A percentile compares a stretch with the other conserved stretches of the same genome.
Evolutionary conservation across 2,888 invertebrate genomes (phyloP).

Genomic region (Spilarctia lutea): DNA sequence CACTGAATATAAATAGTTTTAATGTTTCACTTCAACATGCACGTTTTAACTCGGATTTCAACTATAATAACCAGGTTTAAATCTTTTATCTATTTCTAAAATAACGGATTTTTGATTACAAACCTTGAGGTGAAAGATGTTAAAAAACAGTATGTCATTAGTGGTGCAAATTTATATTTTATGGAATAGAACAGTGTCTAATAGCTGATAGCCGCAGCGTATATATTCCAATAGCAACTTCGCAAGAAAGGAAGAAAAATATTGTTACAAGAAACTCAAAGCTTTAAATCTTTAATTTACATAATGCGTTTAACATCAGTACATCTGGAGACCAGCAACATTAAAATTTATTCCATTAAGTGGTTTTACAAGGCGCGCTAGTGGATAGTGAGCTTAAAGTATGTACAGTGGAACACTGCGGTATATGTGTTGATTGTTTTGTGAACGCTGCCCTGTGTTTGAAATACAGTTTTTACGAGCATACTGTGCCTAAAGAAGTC

Average conservation of each 20-base stretch:
- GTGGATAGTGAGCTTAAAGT: conserved; percentile 25
- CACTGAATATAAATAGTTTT: too few species aligned
- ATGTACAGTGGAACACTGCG: conserved; percentile 24
- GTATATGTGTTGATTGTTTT: conserved; percentile 62
- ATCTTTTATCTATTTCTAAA: too few species aligned
- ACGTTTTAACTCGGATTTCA: too few species aligned
- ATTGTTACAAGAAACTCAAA: background rate
- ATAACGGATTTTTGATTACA: too few species aligned
- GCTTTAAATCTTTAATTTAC: background rate
- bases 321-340: background rate
- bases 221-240: background rate
- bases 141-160: too few species aligned
- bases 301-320: background rate
- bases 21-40: too few species aligned
- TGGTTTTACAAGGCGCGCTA: conserved; percentile 16
- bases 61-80: too few species aligned
- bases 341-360: background rate
- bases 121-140: too few species aligned
- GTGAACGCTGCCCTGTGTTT: conserved; percentile 47
- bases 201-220: too few species aligned
- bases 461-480: conserved; percentile 43
- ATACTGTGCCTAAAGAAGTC: conserved; percentile 22
- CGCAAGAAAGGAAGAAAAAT: background rate
- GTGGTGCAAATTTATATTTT: too few species aligned
- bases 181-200: too few species aligned